Conservation (phyloP, 2,888 invertebrate species). For the Muscina levida region DNA sequence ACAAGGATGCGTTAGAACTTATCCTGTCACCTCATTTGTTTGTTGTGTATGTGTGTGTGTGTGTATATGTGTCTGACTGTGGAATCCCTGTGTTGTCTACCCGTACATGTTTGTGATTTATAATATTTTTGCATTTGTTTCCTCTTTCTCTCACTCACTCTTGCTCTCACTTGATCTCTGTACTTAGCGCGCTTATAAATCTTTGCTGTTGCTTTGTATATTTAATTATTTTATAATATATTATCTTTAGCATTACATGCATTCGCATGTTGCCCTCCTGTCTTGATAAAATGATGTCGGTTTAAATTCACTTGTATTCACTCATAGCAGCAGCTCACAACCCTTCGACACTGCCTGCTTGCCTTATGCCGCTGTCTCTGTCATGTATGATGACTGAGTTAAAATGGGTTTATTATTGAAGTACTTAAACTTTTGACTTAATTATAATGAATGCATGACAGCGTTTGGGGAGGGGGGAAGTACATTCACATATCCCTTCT, state of each 20-base stretch:
- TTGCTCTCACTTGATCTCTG: background rate
- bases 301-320: slow-evolving; percentile 12
- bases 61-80: too few relatives aligned
- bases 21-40: too few relatives aligned
- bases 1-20: too few relatives aligned
- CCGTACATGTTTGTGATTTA: slow-evolving; percentile 30
- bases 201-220: slow-evolving; percentile 18
- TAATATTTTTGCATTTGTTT: background rate
- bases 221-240: slow-evolving; percentile 57
- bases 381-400: background rate
- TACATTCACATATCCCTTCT: too few relatives aligned
- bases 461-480: slow-evolving; percentile 15
- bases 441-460: slow-evolving; percentile 60
- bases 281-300: slow-evolving; percentile 7
- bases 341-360: too few relatives aligned
- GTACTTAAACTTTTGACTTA: slow-evolving; percentile 60
- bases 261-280: too few relatives aligned
- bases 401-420: slow-evolving; percentile 30
- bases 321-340: background rate
- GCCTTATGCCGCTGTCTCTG: background rate
- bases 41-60: too few relatives aligned
- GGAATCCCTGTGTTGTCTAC: too few relatives aligned
- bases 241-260: slow-evolving; percentile 33
- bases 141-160: background rate
- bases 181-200: background rate